phyloP scores from a whole-genome alignment of 2,113 vertebrate species.

The Thryonomys swinderianus region DNA sequence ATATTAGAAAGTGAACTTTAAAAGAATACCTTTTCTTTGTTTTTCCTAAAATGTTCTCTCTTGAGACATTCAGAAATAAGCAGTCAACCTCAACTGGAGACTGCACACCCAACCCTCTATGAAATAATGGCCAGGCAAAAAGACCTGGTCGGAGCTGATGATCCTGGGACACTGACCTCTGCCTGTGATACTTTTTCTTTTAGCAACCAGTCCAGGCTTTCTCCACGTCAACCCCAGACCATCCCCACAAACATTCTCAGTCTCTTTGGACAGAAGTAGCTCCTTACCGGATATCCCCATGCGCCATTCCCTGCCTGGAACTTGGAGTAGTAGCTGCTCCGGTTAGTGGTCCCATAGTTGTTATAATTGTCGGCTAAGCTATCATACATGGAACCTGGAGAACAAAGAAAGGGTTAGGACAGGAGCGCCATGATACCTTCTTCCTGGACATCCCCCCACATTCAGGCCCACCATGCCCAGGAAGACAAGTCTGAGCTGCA shows the following conservation, averaged over 20 bases:
- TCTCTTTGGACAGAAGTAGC: background rate
- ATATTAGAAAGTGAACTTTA: background rate
- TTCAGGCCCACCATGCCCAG: fast-evolving
- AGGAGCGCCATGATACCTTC: fast-evolving
- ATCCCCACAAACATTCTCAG: fast-evolving
- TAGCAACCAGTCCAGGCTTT: background rate
- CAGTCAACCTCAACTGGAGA: background rate
- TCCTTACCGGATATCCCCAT: slow-evolving; percentile 89
- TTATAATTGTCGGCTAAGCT: slow-evolving; percentile 86
- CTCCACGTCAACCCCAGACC: background rate
- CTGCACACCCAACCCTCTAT: fast-evolving
- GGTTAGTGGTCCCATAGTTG: slow-evolving; percentile 83
- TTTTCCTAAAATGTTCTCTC: background rate
- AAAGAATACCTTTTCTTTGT: background rate
- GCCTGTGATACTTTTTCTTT: background rate
- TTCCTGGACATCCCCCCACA: fast-evolving
- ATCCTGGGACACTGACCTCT: too few species aligned
- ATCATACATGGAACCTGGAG: slow-evolving; percentile 88
- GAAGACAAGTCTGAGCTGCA: background rate
- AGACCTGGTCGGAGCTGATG: background rate
- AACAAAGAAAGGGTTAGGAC: slow-evolving; percentile 68
- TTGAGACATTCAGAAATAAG: background rate
- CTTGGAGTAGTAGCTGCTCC: slow-evolving; percentile 87
- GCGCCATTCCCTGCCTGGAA: slow-evolving; percentile 84
- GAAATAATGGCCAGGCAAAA: background rate